Evolutionary conservation across 1,140 invertebrate genomes (phyloP).

Genomic region (Artemia franciscana): DNA sequence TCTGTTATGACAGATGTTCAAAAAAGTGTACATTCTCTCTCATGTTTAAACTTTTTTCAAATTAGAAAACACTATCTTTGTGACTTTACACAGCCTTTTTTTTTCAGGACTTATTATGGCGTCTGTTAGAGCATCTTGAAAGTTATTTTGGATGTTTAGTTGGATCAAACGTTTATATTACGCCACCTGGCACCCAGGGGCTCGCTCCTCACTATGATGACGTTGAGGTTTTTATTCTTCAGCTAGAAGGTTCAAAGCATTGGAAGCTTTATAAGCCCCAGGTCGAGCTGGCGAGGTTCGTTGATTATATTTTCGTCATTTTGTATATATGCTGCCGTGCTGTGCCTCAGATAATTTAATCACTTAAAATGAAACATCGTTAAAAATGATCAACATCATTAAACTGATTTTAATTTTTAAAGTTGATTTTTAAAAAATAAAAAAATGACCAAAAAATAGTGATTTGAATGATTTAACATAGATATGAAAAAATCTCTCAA

Average conservation of each 20-base stretch:
- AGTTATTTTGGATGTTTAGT: constrained; percentile 10
- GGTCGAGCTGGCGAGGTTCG: constrained; percentile 12
- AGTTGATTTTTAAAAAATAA: too few relatives aligned
- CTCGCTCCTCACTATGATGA: constrained; percentile 39
- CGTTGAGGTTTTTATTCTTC: constrained; percentile 38
- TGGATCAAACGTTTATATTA: constrained; percentile 26
- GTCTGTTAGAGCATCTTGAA: constrained; percentile 6
- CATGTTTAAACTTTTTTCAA: too few relatives aligned
- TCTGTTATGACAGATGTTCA: not conserved
- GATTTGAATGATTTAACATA: too few relatives aligned
- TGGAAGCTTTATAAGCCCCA: constrained; percentile 30
- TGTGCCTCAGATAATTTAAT: too few relatives aligned
- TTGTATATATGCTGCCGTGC: too few relatives aligned
- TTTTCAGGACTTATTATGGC: constrained; percentile 10
- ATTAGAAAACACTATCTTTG: not conserved
- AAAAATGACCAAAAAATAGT: too few relatives aligned
- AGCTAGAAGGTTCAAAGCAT: constrained; percentile 33
- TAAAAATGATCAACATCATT: too few relatives aligned
- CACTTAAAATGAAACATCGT: too few relatives aligned
- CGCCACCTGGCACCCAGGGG: constrained; percentile 30
- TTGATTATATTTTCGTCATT: too few relatives aligned
- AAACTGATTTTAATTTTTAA: too few relatives aligned
- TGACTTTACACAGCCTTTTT: not conserved
- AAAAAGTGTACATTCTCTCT: too few relatives aligned
- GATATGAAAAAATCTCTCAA: too few relatives aligned